Evolutionary conservation across 1,140 invertebrate species (phyloP).

Genomic region (Hyles euphorbiae): DNA sequence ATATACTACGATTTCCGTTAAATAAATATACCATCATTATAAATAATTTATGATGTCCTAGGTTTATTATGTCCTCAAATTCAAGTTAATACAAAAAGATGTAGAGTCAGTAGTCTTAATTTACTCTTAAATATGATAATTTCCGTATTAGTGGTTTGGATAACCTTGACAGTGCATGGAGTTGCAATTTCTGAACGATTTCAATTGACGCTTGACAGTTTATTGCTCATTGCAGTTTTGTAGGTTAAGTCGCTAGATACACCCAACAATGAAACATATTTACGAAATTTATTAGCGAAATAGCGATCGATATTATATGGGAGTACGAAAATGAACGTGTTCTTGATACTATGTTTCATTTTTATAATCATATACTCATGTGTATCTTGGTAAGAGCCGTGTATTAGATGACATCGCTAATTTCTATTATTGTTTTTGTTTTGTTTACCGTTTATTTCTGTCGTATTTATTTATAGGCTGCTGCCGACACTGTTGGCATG

Average conservation of each 20-base stretch:
- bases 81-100: too few relatives aligned
- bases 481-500: slow-evolving; percentile 81
- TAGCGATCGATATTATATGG: slow-evolving; percentile 23
- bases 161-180: slow-evolving; percentile 1
- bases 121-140: too few relatives aligned
- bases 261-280: slow-evolving; percentile 16
- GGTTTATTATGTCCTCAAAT: too few relatives aligned
- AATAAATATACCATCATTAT: too few relatives aligned
- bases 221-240: slow-evolving; percentile 10
- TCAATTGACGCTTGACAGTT: slow-evolving; percentile 14
- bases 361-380: slow-evolving; percentile 57
- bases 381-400: slow-evolving; percentile 64
- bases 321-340: slow-evolving; percentile 48
- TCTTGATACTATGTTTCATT: slow-evolving; percentile 54
- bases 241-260: slow-evolving; percentile 16
- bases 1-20: too few relatives aligned
- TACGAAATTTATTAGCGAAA: slow-evolving; percentile 14
- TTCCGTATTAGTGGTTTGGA: too few relatives aligned
- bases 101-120: too few relatives aligned
- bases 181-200: slow-evolving; percentile 13
- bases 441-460: slow-evolving; percentile 50
- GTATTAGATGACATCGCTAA: slow-evolving; percentile 14
- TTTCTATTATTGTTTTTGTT: slow-evolving; percentile 41
- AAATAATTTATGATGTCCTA: too few relatives aligned
- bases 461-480: slow-evolving; percentile 73